Conservation (phyloP, 2,113 vertebrate genomes). For the Calyptomena viridis region DNA sequence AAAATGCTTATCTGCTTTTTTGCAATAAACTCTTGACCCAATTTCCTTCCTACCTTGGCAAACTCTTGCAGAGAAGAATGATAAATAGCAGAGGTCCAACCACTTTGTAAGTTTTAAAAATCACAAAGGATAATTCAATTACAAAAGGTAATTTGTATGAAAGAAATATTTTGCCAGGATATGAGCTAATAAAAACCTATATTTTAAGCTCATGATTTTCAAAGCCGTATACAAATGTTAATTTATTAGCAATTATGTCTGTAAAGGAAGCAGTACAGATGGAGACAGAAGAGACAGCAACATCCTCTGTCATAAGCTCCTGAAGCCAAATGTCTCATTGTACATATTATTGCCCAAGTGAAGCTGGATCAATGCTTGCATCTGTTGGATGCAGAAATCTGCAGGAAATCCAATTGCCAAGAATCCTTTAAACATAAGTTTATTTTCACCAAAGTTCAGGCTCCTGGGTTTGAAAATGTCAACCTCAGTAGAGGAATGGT, state of each 20-base stretch:
- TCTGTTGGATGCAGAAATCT: constrained; percentile 10
- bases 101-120: not conserved
- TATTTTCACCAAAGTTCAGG: constrained; percentile 29
- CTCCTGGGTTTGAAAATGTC: constrained; percentile 47
- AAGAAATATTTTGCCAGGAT: constrained; percentile 16
- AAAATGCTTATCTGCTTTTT: constrained; percentile 33
- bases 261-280: constrained; percentile 14
- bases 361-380: constrained; percentile 31
- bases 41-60: constrained; percentile 37
- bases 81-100: not conserved
- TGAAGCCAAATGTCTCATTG: constrained; percentile 8
- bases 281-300: constrained; percentile 10
- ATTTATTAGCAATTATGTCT: constrained; percentile 10
- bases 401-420: constrained; percentile 13
- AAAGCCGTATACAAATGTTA: not conserved
- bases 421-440: constrained; percentile 11
- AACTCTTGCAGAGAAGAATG: not conserved
- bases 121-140: not conserved
- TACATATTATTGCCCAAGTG: not conserved
- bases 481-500: not conserved
- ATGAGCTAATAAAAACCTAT: not conserved
- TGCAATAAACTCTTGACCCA: constrained; percentile 18
- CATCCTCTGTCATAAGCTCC: not conserved
- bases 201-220: not conserved
- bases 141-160: not conserved